phyloP scores from a whole-genome alignment of 2,888 invertebrate species.

The Hyalella azteca region DNA sequence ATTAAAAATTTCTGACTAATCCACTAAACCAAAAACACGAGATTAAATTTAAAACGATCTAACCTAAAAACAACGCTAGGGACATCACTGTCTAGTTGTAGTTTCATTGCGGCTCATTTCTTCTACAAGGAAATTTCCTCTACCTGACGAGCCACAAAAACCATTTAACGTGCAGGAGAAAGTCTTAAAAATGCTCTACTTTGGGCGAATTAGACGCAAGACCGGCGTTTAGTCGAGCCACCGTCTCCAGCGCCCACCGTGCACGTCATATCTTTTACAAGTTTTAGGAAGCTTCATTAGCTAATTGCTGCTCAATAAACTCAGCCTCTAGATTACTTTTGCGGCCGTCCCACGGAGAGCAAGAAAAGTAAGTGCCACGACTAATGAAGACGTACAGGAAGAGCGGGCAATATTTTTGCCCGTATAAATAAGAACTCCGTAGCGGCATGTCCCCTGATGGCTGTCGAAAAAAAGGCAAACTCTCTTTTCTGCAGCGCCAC shows the following conservation, averaged over 20 bases:
- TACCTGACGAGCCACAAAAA: too few relatives aligned
- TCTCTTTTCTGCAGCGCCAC: not conserved
- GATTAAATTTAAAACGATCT: too few relatives aligned
- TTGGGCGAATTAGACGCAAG: not conserved
- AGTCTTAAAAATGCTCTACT: not conserved
- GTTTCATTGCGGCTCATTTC: too few relatives aligned
- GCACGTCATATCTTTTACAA: constrained; percentile 36
- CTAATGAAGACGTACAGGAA: constrained; percentile 30
- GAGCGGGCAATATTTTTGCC: constrained; percentile 8
- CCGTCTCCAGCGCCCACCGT: not conserved
- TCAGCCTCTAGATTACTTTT: constrained; percentile 26
- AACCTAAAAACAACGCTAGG: too few relatives aligned
- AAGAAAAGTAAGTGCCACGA: constrained; percentile 27
- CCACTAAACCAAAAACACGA: too few relatives aligned
- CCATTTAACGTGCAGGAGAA: not conserved
- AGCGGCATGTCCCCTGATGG: not conserved
- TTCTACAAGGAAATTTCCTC: too few relatives aligned
- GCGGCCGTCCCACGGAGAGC: constrained; percentile 5
- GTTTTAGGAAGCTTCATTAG: constrained; percentile 36
- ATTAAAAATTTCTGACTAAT: too few relatives aligned
- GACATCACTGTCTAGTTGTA: too few relatives aligned
- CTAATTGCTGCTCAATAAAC: constrained; percentile 36
- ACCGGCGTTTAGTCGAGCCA: not conserved
- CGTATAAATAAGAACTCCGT: not conserved
- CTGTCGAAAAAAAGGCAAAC: not conserved